These are phyloP conservation scores for Nannoperca australis DNA, from an alignment of 2,797 vertebrate genomes.

Conservation along the genomic window DNA sequence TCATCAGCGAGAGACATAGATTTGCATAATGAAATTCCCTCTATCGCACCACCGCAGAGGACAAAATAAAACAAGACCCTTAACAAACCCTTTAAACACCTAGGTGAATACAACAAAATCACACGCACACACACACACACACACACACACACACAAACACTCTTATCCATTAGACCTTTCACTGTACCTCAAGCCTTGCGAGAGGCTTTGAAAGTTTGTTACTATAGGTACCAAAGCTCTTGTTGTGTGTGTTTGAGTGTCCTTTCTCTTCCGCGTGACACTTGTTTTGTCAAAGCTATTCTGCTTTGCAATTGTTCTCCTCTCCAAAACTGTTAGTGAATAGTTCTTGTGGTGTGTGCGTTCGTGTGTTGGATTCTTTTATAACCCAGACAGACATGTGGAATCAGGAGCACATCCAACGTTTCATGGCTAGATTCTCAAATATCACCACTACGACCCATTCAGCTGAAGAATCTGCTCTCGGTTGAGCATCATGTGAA, in stretches of 20 bases:
- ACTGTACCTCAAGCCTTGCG: constrained; percentile 37
- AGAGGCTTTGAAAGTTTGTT: constrained; percentile 42
- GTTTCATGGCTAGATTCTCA: constrained; percentile 16
- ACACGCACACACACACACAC: constrained; percentile 29
- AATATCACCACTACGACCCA: constrained; percentile 14
- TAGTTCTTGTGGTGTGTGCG: constrained; percentile 13
- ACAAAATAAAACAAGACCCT: constrained; percentile 79
- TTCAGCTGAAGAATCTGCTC: constrained; percentile 11
- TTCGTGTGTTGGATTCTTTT: constrained; percentile 7
- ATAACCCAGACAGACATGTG: neutral
- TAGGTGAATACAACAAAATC: constrained; percentile 61
- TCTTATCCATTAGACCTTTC: constrained; percentile 47
- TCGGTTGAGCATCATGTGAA: constrained; percentile 24
- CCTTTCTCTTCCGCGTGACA: constrained; percentile 10
- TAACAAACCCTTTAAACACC: constrained; percentile 75
- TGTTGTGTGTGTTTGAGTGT: constrained; percentile 23
- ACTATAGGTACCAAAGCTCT: constrained; percentile 25
- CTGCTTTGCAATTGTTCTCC: constrained; percentile 21
- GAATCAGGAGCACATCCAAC: constrained; percentile 8
- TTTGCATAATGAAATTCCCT: constrained; percentile 84
- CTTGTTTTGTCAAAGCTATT: constrained; percentile 19
- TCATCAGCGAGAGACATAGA: constrained; percentile 78
- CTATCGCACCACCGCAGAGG: constrained; percentile 71
- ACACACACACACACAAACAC: constrained; percentile 21
- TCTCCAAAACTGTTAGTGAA: constrained; percentile 20